Base-by-base conservation (phyloP, 2,888 invertebrate species). In the Callyntrura sp. region DNA sequence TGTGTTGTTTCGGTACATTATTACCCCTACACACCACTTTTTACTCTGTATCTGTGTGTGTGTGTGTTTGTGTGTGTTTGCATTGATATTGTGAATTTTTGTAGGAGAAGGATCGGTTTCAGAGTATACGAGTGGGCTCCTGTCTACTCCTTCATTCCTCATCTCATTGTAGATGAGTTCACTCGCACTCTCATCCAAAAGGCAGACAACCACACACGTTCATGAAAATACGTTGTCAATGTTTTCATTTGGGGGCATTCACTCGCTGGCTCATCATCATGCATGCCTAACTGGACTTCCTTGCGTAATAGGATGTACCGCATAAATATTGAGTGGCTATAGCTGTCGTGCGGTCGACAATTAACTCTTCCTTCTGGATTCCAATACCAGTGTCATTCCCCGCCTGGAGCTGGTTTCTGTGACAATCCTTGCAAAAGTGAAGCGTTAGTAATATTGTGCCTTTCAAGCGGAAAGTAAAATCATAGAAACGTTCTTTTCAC, bases 161-260 rank as follows among this genome's bases (percentile, higher is more conserved):
- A 79, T 79, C 79, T 79, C 35, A 60, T 79, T 79, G 79, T 79
- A 17, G 79, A 79, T 79, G 79, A 79, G 79, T 79, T 79, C 79
- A 79, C 79, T 79, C 79, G 60, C 79, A 79, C 79, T 73, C 73
- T 73, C 73, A 65, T 65, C 65, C 65, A 65, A 65, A 25, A 23
- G 1, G 0, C 43, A 68, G 48, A 73, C 73, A 73, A 8, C 35
- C 28, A 73, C 11, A 48, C 73, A 73, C 73, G 73, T 73, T 48
- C n/a, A 60, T 60, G 65, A 70, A 70, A 57, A 57, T 35, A 35
- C 35, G 35, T 35, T 17, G 9, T n/a, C 17, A 55, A 70, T 73
- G 73, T 73, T 73, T 73, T 73, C 73, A 73, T 73, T 73, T 73
- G 73, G 73, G 73, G 73, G 73, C 73, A 73, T 73, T 73, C 73